Evolutionary conservation across 2,797 vertebrate species (phyloP).

Genomic region (Craterocephalus amniculus): DNA sequence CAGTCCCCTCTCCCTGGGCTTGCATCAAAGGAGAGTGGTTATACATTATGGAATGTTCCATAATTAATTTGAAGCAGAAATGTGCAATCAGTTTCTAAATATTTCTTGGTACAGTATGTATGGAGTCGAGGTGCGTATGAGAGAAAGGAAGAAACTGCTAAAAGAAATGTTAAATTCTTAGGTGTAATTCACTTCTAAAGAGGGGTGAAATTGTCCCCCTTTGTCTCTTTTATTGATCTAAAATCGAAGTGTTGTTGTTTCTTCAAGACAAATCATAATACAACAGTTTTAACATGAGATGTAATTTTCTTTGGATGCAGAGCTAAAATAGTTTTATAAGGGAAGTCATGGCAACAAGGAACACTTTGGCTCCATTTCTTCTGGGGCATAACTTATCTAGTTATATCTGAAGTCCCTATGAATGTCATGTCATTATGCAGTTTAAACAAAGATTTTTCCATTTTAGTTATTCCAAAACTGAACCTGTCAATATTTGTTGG

Average conservation of each 20-base stretch:
- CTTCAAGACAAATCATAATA: neutral
- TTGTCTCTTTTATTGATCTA: neutral
- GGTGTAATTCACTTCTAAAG: too few relatives aligned
- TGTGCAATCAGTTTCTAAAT: neutral
- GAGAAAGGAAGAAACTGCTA: neutral
- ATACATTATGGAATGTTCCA: too few relatives aligned
- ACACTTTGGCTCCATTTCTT: neutral
- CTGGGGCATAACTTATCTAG: neutral
- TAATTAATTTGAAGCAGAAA: neutral
- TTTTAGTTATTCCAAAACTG: neutral
- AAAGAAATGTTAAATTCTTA: neutral
- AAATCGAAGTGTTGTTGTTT: neutral
- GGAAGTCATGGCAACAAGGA: neutral
- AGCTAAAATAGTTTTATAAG: neutral
- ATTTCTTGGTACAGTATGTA: neutral
- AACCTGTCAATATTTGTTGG: constrained; percentile 20
- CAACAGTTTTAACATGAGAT: neutral
- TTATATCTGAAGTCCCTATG: neutral
- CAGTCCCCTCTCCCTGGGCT: neutral
- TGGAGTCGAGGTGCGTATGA: neutral
- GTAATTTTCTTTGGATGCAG: neutral
- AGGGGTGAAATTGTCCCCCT: neutral
- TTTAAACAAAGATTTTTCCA: neutral
- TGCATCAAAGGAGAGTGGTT: neutral
- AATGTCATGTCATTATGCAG: neutral